Base-by-base conservation (phyloP, 2,113 vertebrate genomes). In the Ameiurus melas region DNA sequence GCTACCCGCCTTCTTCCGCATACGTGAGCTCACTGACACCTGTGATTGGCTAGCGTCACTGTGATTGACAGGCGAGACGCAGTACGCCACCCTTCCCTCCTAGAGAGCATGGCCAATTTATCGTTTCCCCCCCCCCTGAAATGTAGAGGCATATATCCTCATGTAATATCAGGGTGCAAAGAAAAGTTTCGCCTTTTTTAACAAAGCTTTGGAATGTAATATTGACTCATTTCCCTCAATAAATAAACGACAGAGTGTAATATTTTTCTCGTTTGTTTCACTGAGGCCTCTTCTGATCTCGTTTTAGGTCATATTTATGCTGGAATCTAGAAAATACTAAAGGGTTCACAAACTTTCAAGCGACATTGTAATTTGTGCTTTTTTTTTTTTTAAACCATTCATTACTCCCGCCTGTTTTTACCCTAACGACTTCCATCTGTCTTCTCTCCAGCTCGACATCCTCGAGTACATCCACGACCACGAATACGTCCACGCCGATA, bases 381-480 rank as follows among this genome's bases (percentile, higher is more conserved):
- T 22, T 73, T 1, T 39, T 43, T 5, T 22, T 60, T 22, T 73
- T 1, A 20, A 73, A 39, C 19, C 4, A 3, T 39, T 20, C 2
- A 39, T 77, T 39, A 25, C 22, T 13, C 3, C 3, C 13, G 47
- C 19, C 19, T 47, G 4, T 39, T 71, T 55, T 33, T 17, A 66
- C 83, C 83, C 47, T 82, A 39, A 77, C 27, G 39, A 16, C 86
- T 51, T 19, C 75, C 78, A 39, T 57, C 33, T 79, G 53, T 85
- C 47, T 83, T 75, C 47, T 87, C 33, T 92, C 39, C 87, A 99
- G 98, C 94, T 99, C 92, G 97, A 99, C 90, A 94, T 95, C 85
- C 95, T 99, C 93, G 98, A 99, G 89, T 99, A 97, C 80, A 90
- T 98, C 92, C 98, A 99, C 1, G 97, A 99, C 30, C 97, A 99